Conservation (phyloP, 1,140 invertebrate species). For the Euborellia annulipes region DNA sequence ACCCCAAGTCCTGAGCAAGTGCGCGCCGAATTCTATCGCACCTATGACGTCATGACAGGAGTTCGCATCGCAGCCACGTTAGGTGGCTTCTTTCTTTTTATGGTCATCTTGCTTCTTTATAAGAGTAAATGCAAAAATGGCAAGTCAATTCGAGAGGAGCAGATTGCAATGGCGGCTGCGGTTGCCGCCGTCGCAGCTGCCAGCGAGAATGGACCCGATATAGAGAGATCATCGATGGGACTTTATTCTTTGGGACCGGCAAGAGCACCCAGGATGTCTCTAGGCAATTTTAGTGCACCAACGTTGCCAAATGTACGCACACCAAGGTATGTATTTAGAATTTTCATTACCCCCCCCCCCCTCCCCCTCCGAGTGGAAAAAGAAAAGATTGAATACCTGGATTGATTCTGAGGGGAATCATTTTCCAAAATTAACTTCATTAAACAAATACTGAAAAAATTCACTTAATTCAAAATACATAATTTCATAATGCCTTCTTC, state of each 20-base stretch:
- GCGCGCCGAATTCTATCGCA: constrained; percentile 68
- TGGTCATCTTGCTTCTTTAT: constrained; percentile 73
- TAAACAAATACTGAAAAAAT: no score
- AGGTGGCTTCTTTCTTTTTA: constrained; percentile 72
- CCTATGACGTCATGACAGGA: constrained; percentile 82
- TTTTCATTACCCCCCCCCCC: no score
- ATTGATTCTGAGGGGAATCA: no score
- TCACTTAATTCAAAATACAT: no score
- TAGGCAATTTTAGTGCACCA: constrained; percentile 12
- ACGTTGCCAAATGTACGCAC: not conserved
- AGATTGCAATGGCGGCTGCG: constrained; percentile 39
- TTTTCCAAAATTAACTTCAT: no score
- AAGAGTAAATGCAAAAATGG: constrained; percentile 52
- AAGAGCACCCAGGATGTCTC: constrained; percentile 21
- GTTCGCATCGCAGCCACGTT: constrained; percentile 71
- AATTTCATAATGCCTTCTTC: no score
- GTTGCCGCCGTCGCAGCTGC: constrained; percentile 59
- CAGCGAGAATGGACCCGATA: constrained; percentile 24
- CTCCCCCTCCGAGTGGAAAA: no score
- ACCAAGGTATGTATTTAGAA: no score
- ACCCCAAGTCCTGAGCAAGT: constrained; percentile 29
- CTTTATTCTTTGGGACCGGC: no score
- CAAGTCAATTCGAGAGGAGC: constrained; percentile 29
- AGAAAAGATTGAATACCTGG: no score
- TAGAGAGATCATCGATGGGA: no score